A percentile compares a stretch with the other conserved stretches of the same genome.
These are phyloP conservation scores for Gryllus bimaculatus DNA, from an alignment of 1,140 invertebrate species.

Conservation along the genomic window DNA sequence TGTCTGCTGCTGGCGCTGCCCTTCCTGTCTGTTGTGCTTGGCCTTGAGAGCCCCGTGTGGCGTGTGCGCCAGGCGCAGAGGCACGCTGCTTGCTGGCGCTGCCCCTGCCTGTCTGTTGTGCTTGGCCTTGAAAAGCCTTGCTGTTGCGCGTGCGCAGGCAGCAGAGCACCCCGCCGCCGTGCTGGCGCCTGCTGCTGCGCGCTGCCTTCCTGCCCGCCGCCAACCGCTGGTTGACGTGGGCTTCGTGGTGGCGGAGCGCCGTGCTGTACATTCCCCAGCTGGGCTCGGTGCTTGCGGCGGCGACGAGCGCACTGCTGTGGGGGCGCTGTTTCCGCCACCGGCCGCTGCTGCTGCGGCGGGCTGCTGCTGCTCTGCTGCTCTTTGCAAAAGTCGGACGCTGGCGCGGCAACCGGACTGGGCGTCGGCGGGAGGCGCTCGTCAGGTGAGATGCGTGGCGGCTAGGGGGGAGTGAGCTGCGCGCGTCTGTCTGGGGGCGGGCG, in stretches of 20 bases:
- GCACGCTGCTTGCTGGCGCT: too few relatives aligned
- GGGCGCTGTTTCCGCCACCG: slow-evolving; percentile 36
- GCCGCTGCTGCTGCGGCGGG: slow-evolving; percentile 36
- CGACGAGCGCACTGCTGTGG: slow-evolving; percentile 52
- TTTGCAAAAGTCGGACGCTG: slow-evolving; percentile 52
- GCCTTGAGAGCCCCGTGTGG: too few relatives aligned
- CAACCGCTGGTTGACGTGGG: slow-evolving; percentile 78
- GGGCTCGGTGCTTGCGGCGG: slow-evolving; percentile 53
- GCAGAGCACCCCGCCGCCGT: slow-evolving; percentile 51
- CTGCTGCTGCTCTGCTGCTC: slow-evolving; percentile 48
- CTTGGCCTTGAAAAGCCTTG: too few relatives aligned
- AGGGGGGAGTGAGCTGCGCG: slow-evolving; percentile 37
- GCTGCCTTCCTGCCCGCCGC: slow-evolving; percentile 75
- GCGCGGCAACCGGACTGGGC: slow-evolving; percentile 67
- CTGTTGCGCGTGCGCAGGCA: slow-evolving; percentile 31
- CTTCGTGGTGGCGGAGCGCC: slow-evolving; percentile 79
- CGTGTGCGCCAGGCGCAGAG: too few relatives aligned
- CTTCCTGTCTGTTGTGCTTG: too few relatives aligned
- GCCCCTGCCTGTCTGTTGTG: too few relatives aligned
- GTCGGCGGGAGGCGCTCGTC: slow-evolving; percentile 59
- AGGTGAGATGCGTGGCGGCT: slow-evolving; percentile 39
- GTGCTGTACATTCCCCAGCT: slow-evolving; percentile 85
- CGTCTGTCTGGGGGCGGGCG: slow-evolving; percentile 43
- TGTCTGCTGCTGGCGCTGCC: too few relatives aligned
- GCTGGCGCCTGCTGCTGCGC: slow-evolving; percentile 54